Conservation (phyloP, 2,888 invertebrate genomes). For the Drosophila nr. medialis region DNA sequence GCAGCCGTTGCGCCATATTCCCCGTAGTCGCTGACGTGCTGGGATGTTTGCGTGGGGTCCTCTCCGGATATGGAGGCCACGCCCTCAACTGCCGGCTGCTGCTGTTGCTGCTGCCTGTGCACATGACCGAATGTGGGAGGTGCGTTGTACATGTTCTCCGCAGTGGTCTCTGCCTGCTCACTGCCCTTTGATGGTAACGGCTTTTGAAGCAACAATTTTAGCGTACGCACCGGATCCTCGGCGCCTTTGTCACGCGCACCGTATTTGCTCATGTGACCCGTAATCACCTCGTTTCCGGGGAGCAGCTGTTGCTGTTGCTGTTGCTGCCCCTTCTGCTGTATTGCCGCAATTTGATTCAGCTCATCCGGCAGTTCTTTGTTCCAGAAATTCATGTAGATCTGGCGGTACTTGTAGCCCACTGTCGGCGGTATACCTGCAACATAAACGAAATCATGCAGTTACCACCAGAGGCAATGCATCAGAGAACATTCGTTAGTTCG, state of each 20-base stretch:
- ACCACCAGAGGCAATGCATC: conserved; percentile 2
- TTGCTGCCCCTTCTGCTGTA: conserved; percentile 80
- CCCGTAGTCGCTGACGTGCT: conserved; percentile 33
- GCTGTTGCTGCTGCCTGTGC: conserved; percentile 46
- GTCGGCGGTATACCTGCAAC: conserved; percentile 89
- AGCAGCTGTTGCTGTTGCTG: conserved; percentile 62
- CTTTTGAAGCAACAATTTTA: conserved; percentile 82
- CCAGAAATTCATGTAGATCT: conserved; percentile 93
- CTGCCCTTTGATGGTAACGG: conserved; percentile 57
- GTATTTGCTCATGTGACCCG: conserved; percentile 84
- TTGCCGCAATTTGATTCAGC: conserved; percentile 85
- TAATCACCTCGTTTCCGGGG: conserved; percentile 79
- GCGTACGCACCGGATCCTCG: conserved; percentile 83
- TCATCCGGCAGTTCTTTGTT: conserved; percentile 91
- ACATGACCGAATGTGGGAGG: conserved; percentile 83
- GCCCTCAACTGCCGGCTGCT: conserved; percentile 34
- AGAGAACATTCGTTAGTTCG: conserved; percentile 8
- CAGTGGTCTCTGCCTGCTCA: conserved; percentile 64
- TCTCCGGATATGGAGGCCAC: conserved; percentile 24
- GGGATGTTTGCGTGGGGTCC: conserved; percentile 32
- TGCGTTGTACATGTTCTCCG: conserved; percentile 84
- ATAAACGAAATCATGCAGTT: conserved; percentile 2
- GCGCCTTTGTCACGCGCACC: conserved; percentile 82
- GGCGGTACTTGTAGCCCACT: conserved; percentile 90
- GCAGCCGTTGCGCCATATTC: conserved; percentile 25